Evolutionary conservation across 2,888 invertebrate species (phyloP).

Genomic region (Orchesella flavescens): DNA sequence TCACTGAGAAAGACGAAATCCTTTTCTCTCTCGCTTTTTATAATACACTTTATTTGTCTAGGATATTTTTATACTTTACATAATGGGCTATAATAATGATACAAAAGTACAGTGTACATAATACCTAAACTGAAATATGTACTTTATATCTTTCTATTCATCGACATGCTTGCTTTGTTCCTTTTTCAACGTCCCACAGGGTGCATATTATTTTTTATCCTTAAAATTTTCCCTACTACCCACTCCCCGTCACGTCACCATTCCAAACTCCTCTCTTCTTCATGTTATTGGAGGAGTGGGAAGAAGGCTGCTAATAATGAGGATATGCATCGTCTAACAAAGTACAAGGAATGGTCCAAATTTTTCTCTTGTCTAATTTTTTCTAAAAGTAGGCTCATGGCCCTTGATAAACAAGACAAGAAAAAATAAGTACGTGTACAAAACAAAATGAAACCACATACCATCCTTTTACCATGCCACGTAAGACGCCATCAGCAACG

Average conservation of each 20-base stretch:
- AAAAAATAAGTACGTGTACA: too few species aligned
- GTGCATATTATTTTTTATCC: slow-evolving; percentile 32
- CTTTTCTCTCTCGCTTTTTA: slow-evolving; percentile 27
- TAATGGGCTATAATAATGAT: too few species aligned
- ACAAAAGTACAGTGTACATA: too few species aligned
- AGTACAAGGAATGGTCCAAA: slow-evolving; percentile 6
- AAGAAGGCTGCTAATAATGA: slow-evolving; percentile 41
- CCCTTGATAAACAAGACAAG: neutral
- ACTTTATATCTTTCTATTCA: slow-evolving; percentile 12
- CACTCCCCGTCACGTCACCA: neutral
- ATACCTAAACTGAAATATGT: too few species aligned
- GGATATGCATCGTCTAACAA: slow-evolving; percentile 56
- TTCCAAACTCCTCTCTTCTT: neutral
- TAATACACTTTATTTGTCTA: neutral
- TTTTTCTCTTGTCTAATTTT: slow-evolving; percentile 26
- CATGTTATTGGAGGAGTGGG: neutral
- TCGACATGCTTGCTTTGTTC: slow-evolving; percentile 53
- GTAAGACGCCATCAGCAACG: too few species aligned
- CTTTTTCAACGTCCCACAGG: slow-evolving; percentile 47
- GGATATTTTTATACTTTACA: neutral
- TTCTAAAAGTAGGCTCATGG: neutral
- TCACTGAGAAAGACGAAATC: slow-evolving; percentile 14
- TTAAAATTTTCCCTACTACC: neutral
- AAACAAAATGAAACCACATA: too few species aligned
- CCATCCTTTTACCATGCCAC: too few species aligned